phyloP scores from a whole-genome alignment of 2,888 invertebrate genomes.

The Cephonodes hylas region DNA sequence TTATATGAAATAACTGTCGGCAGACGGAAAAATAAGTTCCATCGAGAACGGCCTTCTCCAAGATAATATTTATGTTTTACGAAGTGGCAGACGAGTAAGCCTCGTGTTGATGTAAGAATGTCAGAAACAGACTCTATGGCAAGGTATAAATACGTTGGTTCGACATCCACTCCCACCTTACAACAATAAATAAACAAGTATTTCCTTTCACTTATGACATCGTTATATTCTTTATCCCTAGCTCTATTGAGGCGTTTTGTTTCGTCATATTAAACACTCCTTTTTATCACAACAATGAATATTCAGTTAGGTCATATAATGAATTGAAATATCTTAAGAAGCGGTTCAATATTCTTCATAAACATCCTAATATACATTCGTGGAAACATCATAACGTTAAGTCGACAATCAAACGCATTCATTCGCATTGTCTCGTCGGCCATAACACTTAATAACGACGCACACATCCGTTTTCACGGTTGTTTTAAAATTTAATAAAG shows the following conservation, averaged over 20 bases:
- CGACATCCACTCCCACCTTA: constrained; percentile 44
- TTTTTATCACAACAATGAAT: too few relatives aligned
- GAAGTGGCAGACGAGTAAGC: constrained; percentile 62
- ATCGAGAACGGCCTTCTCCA: constrained; percentile 75
- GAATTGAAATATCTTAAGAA: too few relatives aligned
- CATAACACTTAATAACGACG: constrained; percentile 52
- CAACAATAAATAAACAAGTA: constrained; percentile 47
- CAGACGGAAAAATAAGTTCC: constrained; percentile 79
- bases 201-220: constrained; percentile 45
- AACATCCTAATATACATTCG: background rate
- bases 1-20: constrained; percentile 82
- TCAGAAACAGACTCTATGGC: constrained; percentile 56
- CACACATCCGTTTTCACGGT: constrained; percentile 59
- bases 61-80: constrained; percentile 80
- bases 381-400: background rate
- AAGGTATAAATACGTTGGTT: constrained; percentile 45
- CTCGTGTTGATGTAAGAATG: constrained; percentile 63
- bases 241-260: background rate
- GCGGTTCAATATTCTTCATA: background rate
- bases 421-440: background rate
- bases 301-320: too few relatives aligned
- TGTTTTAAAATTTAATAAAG: constrained; percentile 68
- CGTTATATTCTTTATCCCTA: constrained; percentile 17
- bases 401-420: background rate
- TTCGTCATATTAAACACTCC: background rate